phyloP scores from a whole-genome alignment of 2,113 vertebrate genomes.

The Hyla sarda region DNA sequence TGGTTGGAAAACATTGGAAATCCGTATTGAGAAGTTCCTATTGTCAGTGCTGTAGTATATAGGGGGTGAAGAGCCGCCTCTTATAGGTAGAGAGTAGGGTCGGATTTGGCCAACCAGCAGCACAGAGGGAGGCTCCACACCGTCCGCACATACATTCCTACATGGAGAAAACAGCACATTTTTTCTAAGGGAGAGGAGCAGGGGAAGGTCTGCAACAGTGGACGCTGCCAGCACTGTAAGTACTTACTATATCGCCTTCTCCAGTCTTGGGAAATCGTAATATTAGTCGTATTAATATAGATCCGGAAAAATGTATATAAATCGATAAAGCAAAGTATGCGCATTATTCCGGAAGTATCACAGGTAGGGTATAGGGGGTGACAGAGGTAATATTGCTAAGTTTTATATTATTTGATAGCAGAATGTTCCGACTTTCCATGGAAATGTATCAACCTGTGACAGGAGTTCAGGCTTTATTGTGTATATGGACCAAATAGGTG shows the following conservation, averaged over 20 bases:
- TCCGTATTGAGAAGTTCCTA: neutral
- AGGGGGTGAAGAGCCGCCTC: slow-evolving; percentile 8
- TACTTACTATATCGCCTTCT: neutral
- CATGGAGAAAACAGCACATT: neutral
- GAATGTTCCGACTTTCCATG: neutral
- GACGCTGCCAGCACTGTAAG: slow-evolving; percentile 18
- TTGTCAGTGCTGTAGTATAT: slow-evolving; percentile 8
- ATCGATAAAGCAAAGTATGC: neutral
- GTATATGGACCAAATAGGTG: neutral
- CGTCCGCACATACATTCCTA: slow-evolving; percentile 1
- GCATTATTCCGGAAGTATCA: neutral
- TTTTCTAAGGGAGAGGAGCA: slow-evolving; percentile 12
- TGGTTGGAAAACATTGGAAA: too few species aligned
- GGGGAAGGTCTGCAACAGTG: neutral
- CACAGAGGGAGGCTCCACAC: slow-evolving; percentile 18
- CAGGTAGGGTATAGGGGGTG: neutral
- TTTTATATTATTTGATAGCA: neutral
- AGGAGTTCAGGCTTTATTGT: neutral
- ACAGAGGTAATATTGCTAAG: neutral
- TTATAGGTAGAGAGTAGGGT: neutral
- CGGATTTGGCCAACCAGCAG: slow-evolving; percentile 18
- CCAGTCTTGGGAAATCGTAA: neutral
- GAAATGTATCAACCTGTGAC: neutral
- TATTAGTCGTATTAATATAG: too few species aligned
- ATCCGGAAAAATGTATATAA: neutral